Evolutionary conservation across 2,888 invertebrate genomes (phyloP), one percentile per base, ranked within the genome.

Genomic region (Drosophila nigritarsus): DNA sequence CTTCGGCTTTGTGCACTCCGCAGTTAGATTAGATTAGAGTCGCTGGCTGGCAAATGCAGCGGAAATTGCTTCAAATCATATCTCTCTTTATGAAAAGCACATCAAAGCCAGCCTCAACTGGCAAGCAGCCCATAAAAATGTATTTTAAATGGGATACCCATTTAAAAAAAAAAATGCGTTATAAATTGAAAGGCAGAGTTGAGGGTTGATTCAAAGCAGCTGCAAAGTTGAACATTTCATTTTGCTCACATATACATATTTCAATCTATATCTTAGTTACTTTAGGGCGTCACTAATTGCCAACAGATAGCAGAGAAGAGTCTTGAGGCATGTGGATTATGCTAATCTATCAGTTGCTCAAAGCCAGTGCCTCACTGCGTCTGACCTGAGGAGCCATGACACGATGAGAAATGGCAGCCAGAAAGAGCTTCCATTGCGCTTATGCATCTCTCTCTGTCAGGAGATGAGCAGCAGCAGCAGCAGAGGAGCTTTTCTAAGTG

Each of bases 1-100:
- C 42, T 61, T 48, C 15, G 71, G 24, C 65, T 75, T 59, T 76
- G 64, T 69, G 59, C 85, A 91, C 86, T 83, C 87, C 73, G 87
- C 87, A 38, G 20, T 27, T 45, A 15, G 24, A 75, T 92, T 78
- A 71, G 66, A 81, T 81, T 78, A 78, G 70, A 60, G 48, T 42
- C 56, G 36, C 67, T 62, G 50, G 61, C 55, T 63, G 49, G 53
- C 53, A 68, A 67, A 58, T 65, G 66, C 45, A 54, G 15, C 42
- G 42, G 15, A 64, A 75, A 66, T 69, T 60, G 69, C 51, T 65
- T 59, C 58, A 69, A 68, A 79, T 78, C 76, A 69, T 38, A 69
- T 76, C 27, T 27, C 49, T 32, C 24, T 42, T 54, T 24, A 24
- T 53, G 9, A 58, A 67, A 50, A 48, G 62, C 60, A 68, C 73